These are phyloP conservation scores for Murina feae DNA, from an alignment of 2,113 vertebrate species.

Conservation along the genomic window DNA sequence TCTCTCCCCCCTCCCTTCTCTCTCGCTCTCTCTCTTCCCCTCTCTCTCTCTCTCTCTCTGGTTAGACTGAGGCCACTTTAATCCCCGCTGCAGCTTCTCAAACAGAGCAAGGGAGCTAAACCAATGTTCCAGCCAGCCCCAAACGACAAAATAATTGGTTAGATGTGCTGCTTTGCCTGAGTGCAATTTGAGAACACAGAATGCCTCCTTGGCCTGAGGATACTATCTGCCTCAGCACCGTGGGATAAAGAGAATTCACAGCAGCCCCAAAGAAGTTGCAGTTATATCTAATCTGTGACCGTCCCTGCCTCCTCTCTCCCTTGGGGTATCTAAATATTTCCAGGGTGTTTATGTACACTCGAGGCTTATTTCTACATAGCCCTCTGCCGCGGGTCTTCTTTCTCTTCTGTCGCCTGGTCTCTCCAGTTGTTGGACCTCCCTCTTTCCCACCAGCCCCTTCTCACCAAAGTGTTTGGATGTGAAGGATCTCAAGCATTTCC, in stretches of 20 bases:
- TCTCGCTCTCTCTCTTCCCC: too few relatives aligned
- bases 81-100: background rate
- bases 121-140: background rate
- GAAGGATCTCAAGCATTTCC: background rate
- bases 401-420: background rate
- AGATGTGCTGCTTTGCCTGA: background rate
- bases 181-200: background rate
- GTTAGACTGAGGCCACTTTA: background rate
- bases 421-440: background rate
- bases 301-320: background rate
- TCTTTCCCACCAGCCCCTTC: background rate
- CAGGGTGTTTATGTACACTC: background rate
- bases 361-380: background rate
- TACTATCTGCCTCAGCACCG: background rate
- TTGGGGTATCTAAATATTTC: background rate
- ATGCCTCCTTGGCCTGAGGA: background rate
- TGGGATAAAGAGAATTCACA: background rate
- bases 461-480: background rate
- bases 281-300: background rate
- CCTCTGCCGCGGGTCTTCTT: background rate
- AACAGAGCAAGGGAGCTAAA: background rate
- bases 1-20: too few relatives aligned
- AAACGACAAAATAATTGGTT: background rate
- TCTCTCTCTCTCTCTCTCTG: background rate
- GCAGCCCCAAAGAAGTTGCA: background rate